Evolutionary conservation across 2,888 invertebrate species (phyloP), one percentile per base, ranked within the genome.

Genomic region (Pseudanteris insignis): DNA sequence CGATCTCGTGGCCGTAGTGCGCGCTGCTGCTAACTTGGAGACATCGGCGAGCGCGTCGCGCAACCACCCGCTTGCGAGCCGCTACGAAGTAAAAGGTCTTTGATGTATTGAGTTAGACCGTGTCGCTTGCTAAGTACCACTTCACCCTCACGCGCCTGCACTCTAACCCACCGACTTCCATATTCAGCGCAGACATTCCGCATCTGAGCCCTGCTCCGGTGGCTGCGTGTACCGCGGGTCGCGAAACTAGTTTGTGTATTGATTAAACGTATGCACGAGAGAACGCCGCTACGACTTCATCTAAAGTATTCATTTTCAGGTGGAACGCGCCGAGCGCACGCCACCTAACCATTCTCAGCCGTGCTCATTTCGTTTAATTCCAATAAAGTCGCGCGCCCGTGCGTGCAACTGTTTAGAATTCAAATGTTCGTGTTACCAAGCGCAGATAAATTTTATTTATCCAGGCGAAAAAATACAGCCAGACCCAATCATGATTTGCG

Each of bases 51-150:
- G 9, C 26, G 66, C 68, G 68, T 68, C 69, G 24, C 14, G 65
- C 71, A 67, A 30, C 58, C 63, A 65, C 64, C 41, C 60, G 63
- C 34, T 24, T 11, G 33, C 18, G 66, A 69, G 67, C 41, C 62
- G 64, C 57, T 55, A 65, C 61, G 65, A 66, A 67, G 66, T 71
- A 70, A 70, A 72, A 72, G 74, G 71, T 75, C 77, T 78, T 78
- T 77, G 78, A 78, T 78, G 77, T 77, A 77, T 78, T 71, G 75
- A 78, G 76, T 76, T 75, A 73, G 72, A 67, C 71, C 70, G 69
- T 76, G 76, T 76, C 73, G 73, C 74, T 76, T 73, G 74, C 70
- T 74, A 74, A 74, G 74, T 74, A 72, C 74, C 72, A 69, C 70
- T 74, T 67, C 66, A 70, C 64, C 68, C 67, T 65, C 67, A 66